Conservation (phyloP, 2,797 vertebrate genomes). For the Rhabdophis nuchalis region DNA sequence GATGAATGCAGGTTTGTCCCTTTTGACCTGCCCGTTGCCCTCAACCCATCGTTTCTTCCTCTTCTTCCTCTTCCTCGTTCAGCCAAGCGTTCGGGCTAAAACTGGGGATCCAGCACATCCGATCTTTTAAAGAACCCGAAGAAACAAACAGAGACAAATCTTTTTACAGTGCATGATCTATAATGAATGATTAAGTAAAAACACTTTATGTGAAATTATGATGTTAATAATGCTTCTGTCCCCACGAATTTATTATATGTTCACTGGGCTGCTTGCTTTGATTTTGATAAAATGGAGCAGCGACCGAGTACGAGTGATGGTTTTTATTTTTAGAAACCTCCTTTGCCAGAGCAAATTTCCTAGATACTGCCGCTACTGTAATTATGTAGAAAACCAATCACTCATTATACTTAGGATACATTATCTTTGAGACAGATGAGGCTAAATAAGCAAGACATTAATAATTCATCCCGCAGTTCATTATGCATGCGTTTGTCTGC, state of each 20-base stretch:
- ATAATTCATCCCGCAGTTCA: conserved; percentile 99
- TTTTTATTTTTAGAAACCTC: conserved; percentile 79
- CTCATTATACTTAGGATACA: conserved; percentile 98
- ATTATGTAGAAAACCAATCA: conserved; percentile 95
- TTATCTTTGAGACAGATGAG: conserved; percentile 99
- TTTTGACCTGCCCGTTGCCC: conserved; percentile 12
- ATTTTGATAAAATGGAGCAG: conserved; percentile 75
- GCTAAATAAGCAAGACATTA: conserved; percentile 99
- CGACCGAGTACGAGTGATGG: conserved; percentile 62
- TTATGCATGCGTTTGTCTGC: conserved; percentile 98
- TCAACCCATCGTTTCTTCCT: neutral
- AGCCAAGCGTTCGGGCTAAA: conserved; percentile 24
- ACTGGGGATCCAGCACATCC: conserved; percentile 16
- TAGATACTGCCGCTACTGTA: conserved; percentile 96
- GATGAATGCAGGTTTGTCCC: conserved; percentile 42
- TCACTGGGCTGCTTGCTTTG: conserved; percentile 67
- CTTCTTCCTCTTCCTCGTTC: conserved; percentile 28
- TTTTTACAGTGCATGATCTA: conserved; percentile 69
- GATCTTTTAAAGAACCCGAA: conserved; percentile 35
- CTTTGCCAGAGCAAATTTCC: conserved; percentile 78
- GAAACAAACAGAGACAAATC: conserved; percentile 64
- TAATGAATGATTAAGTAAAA: conserved; percentile 83
- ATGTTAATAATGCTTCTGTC: conserved; percentile 80
- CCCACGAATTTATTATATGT: conserved; percentile 74
- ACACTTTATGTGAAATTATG: conserved; percentile 80